phyloP scores from a whole-genome alignment of 2,888 invertebrate genomes.

The Papilio elwesi region DNA sequence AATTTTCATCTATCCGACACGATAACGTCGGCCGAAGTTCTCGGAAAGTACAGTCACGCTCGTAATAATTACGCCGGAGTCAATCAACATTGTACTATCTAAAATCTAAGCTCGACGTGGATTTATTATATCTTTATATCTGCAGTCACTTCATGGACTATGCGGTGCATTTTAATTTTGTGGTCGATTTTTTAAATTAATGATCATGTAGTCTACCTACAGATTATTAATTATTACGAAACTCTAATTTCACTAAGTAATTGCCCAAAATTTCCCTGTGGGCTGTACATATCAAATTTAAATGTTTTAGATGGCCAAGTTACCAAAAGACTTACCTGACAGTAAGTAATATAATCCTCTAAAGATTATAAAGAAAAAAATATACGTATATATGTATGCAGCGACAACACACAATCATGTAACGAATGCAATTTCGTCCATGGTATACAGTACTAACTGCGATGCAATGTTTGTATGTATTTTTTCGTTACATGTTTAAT shows the following conservation, averaged over 20 bases:
- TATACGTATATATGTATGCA: no score
- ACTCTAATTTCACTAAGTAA: background rate
- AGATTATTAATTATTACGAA: background rate
- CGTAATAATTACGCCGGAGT: conserved; percentile 22
- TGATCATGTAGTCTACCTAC: background rate
- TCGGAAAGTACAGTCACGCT: conserved; percentile 21
- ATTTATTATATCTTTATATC: conserved; percentile 38
- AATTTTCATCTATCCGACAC: conserved; percentile 55
- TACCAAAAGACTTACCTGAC: no score
- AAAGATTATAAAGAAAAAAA: no score
- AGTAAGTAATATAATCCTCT: no score
- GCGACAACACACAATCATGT: no score
- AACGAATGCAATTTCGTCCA: background rate
- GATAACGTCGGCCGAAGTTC: conserved; percentile 33
- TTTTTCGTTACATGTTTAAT: conserved; percentile 22
- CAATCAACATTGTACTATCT: conserved; percentile 34
- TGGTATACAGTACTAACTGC: background rate
- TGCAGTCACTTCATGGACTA: conserved; percentile 33
- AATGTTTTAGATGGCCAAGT: no score
- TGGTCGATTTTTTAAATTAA: conserved; percentile 1
- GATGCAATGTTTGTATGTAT: conserved; percentile 9
- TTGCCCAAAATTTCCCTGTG: background rate
- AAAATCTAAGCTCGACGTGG: conserved; percentile 36
- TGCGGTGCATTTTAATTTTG: conserved; percentile 24
- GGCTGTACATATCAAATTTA: no score